Evolutionary conservation across 2,888 invertebrate species (phyloP).

Genomic region (Trichogramma evanescens): DNA sequence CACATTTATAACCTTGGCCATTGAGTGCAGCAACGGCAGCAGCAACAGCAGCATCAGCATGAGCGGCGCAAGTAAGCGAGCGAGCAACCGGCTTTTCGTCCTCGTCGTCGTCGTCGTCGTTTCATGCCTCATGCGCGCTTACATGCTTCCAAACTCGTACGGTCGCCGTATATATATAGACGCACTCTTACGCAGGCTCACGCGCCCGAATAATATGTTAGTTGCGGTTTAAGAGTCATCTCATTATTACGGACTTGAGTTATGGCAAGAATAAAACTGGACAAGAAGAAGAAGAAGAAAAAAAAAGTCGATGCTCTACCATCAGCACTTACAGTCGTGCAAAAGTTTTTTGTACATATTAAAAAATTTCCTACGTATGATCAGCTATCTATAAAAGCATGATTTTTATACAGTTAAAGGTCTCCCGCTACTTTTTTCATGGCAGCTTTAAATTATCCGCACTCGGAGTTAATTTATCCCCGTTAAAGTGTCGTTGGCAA

Average conservation of each 20-base stretch:
- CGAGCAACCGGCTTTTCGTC: not conserved
- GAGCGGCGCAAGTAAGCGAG: no score
- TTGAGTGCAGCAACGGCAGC: no score
- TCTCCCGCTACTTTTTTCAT: conserved; percentile 19
- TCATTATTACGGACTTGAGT: conserved; percentile 16
- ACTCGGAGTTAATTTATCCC: conserved; percentile 20
- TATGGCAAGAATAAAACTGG: conserved; percentile 19
- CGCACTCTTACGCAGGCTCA: no score
- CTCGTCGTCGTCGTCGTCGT: not conserved
- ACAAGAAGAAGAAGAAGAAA: conserved; percentile 3
- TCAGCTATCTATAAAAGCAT: no score
- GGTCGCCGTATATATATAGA: not conserved
- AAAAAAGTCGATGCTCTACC: not conserved
- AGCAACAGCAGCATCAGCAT: no score
- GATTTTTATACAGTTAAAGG: conserved; percentile 12
- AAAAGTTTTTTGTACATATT: conserved; percentile 4
- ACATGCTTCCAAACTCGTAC: not conserved
- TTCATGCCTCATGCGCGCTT: not conserved
- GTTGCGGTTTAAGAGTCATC: not conserved
- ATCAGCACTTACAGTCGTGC: conserved; percentile 6
- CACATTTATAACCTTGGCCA: no score
- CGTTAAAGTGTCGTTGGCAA: conserved; percentile 3
- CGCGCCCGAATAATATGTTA: no score
- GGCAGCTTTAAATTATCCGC: conserved; percentile 19
- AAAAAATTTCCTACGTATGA: no score